A percentile compares a stretch with the other conserved stretches of the same genome.
Conservation (phyloP, 2,888 invertebrate genomes). For the Diploptera punctata region DNA sequence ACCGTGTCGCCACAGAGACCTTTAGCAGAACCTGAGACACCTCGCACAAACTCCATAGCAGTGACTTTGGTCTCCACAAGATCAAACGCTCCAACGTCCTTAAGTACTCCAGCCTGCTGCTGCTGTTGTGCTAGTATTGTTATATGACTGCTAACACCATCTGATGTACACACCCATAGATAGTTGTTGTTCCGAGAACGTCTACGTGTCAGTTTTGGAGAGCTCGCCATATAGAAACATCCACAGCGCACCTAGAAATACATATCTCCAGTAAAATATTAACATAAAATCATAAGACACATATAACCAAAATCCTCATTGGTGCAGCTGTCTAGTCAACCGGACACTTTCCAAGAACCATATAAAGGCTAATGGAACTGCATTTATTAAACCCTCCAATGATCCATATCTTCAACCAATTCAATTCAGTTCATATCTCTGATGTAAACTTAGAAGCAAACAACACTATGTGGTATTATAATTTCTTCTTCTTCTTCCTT, state of each 20-base stretch:
- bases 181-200: conserved; percentile 77
- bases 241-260: conserved; percentile 81
- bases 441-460: too few species aligned
- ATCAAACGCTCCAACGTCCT: conserved; percentile 78
- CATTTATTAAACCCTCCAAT: too few species aligned
- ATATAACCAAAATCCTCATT: too few species aligned
- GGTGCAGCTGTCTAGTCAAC: too few species aligned
- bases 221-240: conserved; percentile 78
- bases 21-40: conserved; percentile 51
- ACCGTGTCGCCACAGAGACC: conserved; percentile 68
- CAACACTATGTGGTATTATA: too few species aligned
- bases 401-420: too few species aligned
- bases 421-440: too few species aligned
- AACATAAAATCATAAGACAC: too few species aligned
- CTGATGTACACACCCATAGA: conserved; percentile 89
- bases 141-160: conserved; percentile 66
- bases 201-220: conserved; percentile 56
- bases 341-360: too few species aligned
- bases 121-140: conserved; percentile 77
- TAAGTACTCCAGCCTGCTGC: conserved; percentile 73
- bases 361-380: too few species aligned
- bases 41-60: conserved; percentile 85
- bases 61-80: conserved; percentile 82
- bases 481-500: too few species aligned
- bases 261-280: too few species aligned